Conservation (phyloP, 2,888 invertebrate species). For the Coenonympha glycerion region DNA sequence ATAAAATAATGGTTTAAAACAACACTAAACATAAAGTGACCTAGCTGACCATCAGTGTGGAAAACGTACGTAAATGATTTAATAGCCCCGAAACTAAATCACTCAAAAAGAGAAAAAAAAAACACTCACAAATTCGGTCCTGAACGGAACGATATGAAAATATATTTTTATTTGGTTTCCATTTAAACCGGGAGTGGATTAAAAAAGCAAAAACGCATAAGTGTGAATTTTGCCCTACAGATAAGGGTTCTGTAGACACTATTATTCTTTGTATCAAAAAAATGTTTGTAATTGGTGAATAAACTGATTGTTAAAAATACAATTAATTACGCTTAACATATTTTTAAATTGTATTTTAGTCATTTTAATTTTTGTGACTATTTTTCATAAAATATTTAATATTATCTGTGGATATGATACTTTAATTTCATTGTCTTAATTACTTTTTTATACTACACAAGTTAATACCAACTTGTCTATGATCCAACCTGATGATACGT, state of each 20-base stretch:
- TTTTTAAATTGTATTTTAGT: no score
- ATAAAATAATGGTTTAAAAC: no score
- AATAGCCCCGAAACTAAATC: neutral
- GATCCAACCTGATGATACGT: no score
- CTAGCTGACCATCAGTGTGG: neutral
- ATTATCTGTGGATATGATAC: no score
- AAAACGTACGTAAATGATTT: neutral
- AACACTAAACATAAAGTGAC: neutral
- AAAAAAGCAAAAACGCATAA: constrained; percentile 2
- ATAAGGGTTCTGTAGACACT: neutral
- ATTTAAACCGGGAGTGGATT: constrained; percentile 8
- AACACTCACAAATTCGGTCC: neutral
- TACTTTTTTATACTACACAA: no score
- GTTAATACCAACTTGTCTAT: no score
- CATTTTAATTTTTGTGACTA: no score
- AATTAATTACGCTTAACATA: no score
- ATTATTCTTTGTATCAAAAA: neutral
- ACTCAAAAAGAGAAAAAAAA: neutral
- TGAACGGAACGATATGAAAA: constrained; percentile 2
- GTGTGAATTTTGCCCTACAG: neutral
- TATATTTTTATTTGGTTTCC: constrained; percentile 8
- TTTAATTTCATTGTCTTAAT: no score
- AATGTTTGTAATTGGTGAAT: no score
- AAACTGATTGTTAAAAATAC: no score
- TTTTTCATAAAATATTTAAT: no score